These are phyloP conservation scores for Tetragonula carbonaria DNA, from an alignment of 2,888 invertebrate genomes.

Conservation along the genomic window DNA sequence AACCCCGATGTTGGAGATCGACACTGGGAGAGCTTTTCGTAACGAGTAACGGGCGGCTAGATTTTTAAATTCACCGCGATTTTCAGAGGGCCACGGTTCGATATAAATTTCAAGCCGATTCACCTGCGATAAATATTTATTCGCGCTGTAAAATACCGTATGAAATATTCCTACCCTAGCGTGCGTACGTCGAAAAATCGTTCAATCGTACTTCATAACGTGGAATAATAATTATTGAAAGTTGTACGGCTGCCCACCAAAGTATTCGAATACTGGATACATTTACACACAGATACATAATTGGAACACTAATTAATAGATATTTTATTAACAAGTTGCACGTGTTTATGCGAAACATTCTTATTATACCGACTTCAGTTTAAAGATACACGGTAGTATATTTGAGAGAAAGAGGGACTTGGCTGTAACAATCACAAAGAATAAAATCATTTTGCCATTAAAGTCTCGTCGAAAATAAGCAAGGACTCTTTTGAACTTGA, in stretches of 20 bases:
- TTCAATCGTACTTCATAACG: neutral
- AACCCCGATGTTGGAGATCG: neutral
- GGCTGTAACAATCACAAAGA: neutral
- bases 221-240: neutral
- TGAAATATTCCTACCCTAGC: neutral
- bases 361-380: no score
- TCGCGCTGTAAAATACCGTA: conserved; percentile 1
- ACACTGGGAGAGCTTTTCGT: neutral
- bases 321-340: no score
- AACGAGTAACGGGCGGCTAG: neutral
- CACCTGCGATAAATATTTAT: conserved; percentile 24
- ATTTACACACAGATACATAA: neutral
- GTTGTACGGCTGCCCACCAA: neutral
- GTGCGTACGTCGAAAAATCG: neutral
- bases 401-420: no score
- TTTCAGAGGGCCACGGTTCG: conserved; percentile 16
- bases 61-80: conserved; percentile 14
- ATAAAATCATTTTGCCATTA: neutral
- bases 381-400: no score
- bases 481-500: no score
- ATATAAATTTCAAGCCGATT: conserved; percentile 12
- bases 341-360: no score
- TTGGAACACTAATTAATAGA: no score
- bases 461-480: neutral
- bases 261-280: neutral